phyloP scores from a whole-genome alignment of 2,888 invertebrate species.

The Mythimna albipuncta region DNA sequence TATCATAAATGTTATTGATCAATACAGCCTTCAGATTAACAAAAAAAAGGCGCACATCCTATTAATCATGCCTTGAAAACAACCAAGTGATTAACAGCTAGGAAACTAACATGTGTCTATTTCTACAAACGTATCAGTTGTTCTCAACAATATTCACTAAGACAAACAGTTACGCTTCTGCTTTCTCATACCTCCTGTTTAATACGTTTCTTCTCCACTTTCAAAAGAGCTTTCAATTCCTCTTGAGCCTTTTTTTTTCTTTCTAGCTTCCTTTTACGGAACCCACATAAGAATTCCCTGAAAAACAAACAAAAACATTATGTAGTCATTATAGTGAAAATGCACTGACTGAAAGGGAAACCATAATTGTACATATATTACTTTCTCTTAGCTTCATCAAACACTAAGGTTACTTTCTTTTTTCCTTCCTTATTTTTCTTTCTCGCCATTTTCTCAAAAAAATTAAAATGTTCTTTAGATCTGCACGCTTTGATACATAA shows the following conservation, averaged over 20 bases:
- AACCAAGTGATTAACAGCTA: background rate
- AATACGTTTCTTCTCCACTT: slow-evolving; percentile 94
- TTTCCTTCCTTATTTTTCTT: slow-evolving; percentile 80
- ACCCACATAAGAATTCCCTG: slow-evolving; percentile 95
- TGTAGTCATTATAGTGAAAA: background rate
- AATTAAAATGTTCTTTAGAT: background rate
- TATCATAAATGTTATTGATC: background rate
- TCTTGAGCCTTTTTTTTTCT: slow-evolving; percentile 94
- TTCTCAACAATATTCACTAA: background rate
- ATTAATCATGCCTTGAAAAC: background rate
- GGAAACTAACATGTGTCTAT: background rate
- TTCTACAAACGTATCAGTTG: background rate
- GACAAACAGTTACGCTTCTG: background rate
- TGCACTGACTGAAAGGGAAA: background rate
- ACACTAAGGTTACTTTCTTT: slow-evolving; percentile 83
- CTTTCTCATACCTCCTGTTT: slow-evolving; percentile 91
- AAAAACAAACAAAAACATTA: slow-evolving; percentile 57
- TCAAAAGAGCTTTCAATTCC: slow-evolving; percentile 92
- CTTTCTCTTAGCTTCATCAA: slow-evolving; percentile 87
- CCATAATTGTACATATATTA: slow-evolving; percentile 54
- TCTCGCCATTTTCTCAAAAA: slow-evolving; percentile 76
- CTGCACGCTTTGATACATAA: slow-evolving; percentile 22
- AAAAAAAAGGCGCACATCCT: background rate
- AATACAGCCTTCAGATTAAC: background rate
- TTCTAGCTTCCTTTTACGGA: slow-evolving; percentile 95